Conservation (phyloP, 2,888 invertebrate species). For the Polylopha cassiicola region DNA sequence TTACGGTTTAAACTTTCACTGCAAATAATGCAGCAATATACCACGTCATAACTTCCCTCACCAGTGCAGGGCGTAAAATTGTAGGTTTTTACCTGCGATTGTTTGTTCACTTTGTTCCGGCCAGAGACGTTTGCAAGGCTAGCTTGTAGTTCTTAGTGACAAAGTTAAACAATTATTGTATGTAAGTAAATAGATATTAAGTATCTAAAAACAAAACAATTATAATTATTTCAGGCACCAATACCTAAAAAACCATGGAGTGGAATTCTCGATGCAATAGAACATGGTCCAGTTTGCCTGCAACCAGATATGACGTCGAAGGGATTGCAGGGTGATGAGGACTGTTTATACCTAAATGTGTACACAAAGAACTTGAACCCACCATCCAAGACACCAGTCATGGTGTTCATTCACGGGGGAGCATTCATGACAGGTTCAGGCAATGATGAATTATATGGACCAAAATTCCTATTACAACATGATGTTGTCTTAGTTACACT, state of each 20-base stretch:
- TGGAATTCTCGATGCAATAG: slow-evolving; percentile 30
- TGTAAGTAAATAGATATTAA: not conserved
- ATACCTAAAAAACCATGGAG: slow-evolving; percentile 30
- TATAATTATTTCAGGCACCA: slow-evolving; percentile 30
- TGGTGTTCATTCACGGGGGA: slow-evolving; percentile 44
- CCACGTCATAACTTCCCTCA: too few relatives aligned
- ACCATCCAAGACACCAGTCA: slow-evolving; percentile 32
- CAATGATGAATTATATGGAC: slow-evolving; percentile 33
- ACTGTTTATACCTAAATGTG: slow-evolving; percentile 36
- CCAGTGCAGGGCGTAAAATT: too few relatives aligned
- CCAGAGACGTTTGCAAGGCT: too few relatives aligned
- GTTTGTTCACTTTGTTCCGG: too few relatives aligned
- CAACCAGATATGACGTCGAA: slow-evolving; percentile 28
- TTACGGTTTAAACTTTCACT: too few relatives aligned
- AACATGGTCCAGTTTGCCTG: slow-evolving; percentile 31
- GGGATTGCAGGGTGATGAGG: slow-evolving; percentile 30
- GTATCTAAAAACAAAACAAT: not conserved
- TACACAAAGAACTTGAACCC: slow-evolving; percentile 26
- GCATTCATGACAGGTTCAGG: slow-evolving; percentile 35
- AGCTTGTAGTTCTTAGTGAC: too few relatives aligned
- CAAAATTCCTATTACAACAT: slow-evolving; percentile 37
- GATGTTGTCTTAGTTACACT: slow-evolving; percentile 39
- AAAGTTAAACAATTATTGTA: too few relatives aligned
- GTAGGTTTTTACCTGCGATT: too few relatives aligned
- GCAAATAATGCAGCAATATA: too few relatives aligned